Base-by-base conservation (phyloP, 2,113 vertebrate species). In the Stomatorhinus ivindoensis region DNA sequence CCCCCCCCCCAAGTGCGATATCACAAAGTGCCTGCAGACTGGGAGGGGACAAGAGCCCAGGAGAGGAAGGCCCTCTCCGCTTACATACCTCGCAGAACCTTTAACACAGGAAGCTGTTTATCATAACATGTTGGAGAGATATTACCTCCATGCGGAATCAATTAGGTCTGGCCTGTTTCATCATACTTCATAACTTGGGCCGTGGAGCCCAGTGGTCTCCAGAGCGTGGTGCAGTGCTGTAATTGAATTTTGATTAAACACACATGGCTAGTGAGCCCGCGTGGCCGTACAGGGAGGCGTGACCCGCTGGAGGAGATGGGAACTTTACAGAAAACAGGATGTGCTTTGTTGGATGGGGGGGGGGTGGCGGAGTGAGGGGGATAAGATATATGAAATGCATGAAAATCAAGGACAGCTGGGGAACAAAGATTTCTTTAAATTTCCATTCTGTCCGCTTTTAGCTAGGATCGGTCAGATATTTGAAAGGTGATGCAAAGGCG, bases 241-340 rank as follows among this genome's bases (percentile, higher is more conserved):
- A 97, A 97, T 97, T 97, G 96, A 97, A 96, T 96, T 97, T 96
- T 97, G 97, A 97, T 97, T 96, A 97, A 97, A 97, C 96, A 96
- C 97, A 97, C 96, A 97, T 97, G 97, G 96, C 95, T 96, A 95
- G 95, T 97, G 97, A 97, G 95, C 96, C 95, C 94, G 95, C 94
- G 95, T 96, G 95, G 90, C 90, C 93, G 91, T 91, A 92, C 92
- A 92, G 88, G 91, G 27, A 93, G 87, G 92, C 91, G 86, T 91
- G 91, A 91, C 93, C 91, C 80, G 88, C 90, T 85, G 91, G 94
- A 96, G 39, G 94, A 95, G 94, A 80, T 90, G 90, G 96, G 95
- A 95, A 95, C 93, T 95, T 95, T 96, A 96, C 96, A 97, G 96
- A 97, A 96, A 96, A 97, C 96, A 97, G 96, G 96, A 97, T 97